Evolutionary conservation across 2,888 invertebrate genomes (phyloP).

Genomic region (Catocala nupta): DNA sequence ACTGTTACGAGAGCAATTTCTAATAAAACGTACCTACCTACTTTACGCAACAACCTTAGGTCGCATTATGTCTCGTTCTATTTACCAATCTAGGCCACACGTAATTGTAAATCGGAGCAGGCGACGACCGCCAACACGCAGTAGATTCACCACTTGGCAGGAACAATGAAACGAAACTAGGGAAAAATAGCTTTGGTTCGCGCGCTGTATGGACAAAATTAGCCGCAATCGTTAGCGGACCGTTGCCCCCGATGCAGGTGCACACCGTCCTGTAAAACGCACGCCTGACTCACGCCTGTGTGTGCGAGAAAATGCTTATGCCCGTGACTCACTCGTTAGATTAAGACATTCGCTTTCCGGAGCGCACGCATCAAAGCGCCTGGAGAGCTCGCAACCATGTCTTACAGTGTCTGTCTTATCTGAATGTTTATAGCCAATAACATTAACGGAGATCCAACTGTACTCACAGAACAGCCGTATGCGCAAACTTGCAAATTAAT

Average conservation of each 20-base stretch:
- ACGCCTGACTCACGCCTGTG: constrained; percentile 36
- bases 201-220: constrained; percentile 59
- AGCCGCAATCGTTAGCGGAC: constrained; percentile 66
- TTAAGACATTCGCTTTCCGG: constrained; percentile 41
- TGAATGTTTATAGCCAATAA: constrained; percentile 22
- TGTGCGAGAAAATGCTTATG: constrained; percentile 22
- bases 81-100: constrained; percentile 41
- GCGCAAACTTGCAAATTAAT: not conserved
- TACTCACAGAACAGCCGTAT: constrained; percentile 3
- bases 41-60: constrained; percentile 7
- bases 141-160: constrained; percentile 28
- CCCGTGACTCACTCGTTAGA: constrained; percentile 42
- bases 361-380: constrained; percentile 19
- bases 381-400: constrained; percentile 11
- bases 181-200: constrained; percentile 46
- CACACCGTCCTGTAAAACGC: constrained; percentile 20
- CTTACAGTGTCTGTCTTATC: constrained; percentile 19
- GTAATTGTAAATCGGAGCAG: constrained; percentile 36
- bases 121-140: constrained; percentile 22
- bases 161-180: constrained; percentile 43
- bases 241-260: constrained; percentile 65
- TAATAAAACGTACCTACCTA: too few species aligned
- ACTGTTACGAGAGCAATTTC: too few species aligned
- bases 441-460: constrained; percentile 14
- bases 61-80: constrained; percentile 33